Conservation (phyloP, 92 coral and sea anemone genomes). For the Porites evermanni region DNA sequence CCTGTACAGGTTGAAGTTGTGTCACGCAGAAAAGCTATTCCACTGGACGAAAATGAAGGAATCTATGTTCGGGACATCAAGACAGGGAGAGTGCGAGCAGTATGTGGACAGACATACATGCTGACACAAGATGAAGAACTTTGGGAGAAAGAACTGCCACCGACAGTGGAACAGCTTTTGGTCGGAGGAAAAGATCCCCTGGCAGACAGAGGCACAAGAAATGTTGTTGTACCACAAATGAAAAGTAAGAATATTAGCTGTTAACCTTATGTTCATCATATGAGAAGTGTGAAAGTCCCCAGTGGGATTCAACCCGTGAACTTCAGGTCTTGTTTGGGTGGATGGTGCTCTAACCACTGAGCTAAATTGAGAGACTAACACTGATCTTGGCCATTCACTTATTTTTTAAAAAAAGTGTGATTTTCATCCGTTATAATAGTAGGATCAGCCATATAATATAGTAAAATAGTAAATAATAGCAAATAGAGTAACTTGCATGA, state of each 20-base stretch:
- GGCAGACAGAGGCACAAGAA: conserved; percentile 95
- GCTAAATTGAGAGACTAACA: no score
- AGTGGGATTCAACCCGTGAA: no score
- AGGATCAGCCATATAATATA: no score
- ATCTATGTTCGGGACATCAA: conserved; percentile 98
- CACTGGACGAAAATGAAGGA: conserved; percentile 98
- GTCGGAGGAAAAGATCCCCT: conserved; percentile 94
- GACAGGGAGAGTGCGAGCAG: conserved; percentile 98
- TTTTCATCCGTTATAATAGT: no score
- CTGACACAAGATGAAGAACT: conserved; percentile 98
- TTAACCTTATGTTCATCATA: no score
- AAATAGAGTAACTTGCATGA: no score
- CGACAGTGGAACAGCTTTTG: conserved; percentile 91
- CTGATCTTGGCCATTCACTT: no score
- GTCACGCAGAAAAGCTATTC: conserved; percentile 93
- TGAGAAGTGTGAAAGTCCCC: no score
- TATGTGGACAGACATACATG: conserved; percentile 99
- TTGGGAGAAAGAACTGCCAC: conserved; percentile 96
- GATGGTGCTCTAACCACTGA: no score
- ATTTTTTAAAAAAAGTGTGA: no score
- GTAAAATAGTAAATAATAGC: no score
- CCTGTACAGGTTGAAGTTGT: conserved; percentile 97
- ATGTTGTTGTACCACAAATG: conserved; percentile 28
- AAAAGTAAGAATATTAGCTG: conserved; percentile 8
- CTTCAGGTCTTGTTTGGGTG: no score